phyloP scores from a whole-genome alignment of 1,140 invertebrate genomes.

The Aphaenogaster rudis region DNA sequence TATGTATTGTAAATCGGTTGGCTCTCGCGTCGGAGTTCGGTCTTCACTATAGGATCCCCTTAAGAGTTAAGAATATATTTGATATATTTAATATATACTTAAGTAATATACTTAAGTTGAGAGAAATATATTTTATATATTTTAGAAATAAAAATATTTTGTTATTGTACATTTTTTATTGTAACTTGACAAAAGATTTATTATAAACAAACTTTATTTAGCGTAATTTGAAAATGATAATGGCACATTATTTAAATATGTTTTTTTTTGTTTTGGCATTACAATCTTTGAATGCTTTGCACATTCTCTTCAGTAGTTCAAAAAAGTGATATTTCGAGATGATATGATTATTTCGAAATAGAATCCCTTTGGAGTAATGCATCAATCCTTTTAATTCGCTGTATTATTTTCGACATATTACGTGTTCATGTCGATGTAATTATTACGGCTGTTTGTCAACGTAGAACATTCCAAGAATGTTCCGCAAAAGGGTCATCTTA shows the following conservation, averaged over 20 bases:
- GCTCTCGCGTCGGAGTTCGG: too few relatives aligned
- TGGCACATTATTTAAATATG: background rate
- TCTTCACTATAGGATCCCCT: too few relatives aligned
- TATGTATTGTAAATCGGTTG: too few relatives aligned
- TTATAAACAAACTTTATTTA: background rate
- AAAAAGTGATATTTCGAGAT: background rate
- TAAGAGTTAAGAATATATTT: background rate
- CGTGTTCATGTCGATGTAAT: background rate
- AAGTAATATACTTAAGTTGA: background rate
- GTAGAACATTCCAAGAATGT: slow-evolving; percentile 22
- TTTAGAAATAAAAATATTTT: background rate
- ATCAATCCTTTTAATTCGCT: background rate
- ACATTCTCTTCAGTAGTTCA: background rate
- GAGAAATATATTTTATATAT: background rate
- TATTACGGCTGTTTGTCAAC: slow-evolving; percentile 18
- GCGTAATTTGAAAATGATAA: background rate
- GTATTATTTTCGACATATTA: slow-evolving; percentile 8
- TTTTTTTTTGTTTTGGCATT: background rate
- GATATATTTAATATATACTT: background rate
- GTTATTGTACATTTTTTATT: background rate
- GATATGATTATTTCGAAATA: slow-evolving; percentile 9
- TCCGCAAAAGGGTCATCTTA: slow-evolving; percentile 42
- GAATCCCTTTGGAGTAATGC: background rate
- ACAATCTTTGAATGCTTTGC: background rate
- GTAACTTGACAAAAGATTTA: background rate